Evolutionary conservation across 1,140 invertebrate species (phyloP).

Genomic region (Nephotettix cincticeps): DNA sequence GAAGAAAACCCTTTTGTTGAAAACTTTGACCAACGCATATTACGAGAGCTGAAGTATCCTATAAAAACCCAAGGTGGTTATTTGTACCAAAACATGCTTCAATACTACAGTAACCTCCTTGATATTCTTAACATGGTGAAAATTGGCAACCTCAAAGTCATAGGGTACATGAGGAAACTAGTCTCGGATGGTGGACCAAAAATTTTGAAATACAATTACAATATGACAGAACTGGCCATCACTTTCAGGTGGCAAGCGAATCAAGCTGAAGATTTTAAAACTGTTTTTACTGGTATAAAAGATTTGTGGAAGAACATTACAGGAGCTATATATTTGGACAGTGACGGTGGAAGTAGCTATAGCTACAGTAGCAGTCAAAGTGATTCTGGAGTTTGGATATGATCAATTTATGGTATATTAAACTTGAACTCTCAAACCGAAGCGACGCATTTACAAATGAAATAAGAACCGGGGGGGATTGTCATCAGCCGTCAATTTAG

Average conservation of each 20-base stretch:
- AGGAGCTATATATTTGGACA: not conserved
- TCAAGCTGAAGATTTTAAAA: not conserved
- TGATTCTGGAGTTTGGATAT: not conserved
- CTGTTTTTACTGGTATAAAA: not conserved
- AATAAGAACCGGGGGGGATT: too few relatives aligned
- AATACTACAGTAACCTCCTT: not conserved
- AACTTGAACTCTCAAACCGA: too few relatives aligned
- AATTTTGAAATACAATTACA: not conserved
- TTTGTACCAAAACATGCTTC: not conserved
- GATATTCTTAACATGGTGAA: not conserved
- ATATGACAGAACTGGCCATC: not conserved
- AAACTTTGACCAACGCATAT: not conserved
- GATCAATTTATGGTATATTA: too few relatives aligned
- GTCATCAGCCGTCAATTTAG: too few relatives aligned
- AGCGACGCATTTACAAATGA: too few relatives aligned
- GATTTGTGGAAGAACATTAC: not conserved
- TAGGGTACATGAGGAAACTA: not conserved
- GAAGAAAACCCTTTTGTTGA: not conserved
- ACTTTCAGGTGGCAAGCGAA: not conserved
- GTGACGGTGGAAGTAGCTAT: not conserved
- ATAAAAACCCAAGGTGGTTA: not conserved
- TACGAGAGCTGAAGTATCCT: not conserved
- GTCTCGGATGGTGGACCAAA: not conserved
- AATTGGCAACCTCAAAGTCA: not conserved
- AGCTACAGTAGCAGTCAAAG: not conserved